Percentiles rank a stretch among this genome's conserved stretches.
Evolutionary conservation across 1,140 invertebrate genomes (phyloP).

Genomic region (Drosophila mayri): DNA sequence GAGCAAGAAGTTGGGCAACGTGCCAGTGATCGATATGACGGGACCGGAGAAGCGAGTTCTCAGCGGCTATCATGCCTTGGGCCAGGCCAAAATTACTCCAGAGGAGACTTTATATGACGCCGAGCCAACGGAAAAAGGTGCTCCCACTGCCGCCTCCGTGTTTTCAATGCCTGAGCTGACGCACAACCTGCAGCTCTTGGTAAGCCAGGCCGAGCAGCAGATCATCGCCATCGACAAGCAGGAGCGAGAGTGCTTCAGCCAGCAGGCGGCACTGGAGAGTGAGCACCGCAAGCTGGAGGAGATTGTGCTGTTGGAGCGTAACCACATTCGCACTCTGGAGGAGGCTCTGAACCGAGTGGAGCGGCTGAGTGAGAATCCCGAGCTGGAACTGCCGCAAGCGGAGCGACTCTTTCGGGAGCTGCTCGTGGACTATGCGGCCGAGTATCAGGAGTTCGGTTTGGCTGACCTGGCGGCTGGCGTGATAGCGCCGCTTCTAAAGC

Average conservation of each 20-base stretch:
- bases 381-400: slow-evolving; percentile 90
- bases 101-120: slow-evolving; percentile 88
- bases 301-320: slow-evolving; percentile 90
- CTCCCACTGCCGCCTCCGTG: slow-evolving; percentile 70
- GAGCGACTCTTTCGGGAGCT: slow-evolving; percentile 91
- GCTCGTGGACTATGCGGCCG: slow-evolving; percentile 86
- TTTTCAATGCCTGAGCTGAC: slow-evolving; percentile 94
- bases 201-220: slow-evolving; percentile 97
- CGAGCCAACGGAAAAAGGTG: slow-evolving; percentile 85
- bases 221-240: slow-evolving; percentile 95
- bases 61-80: slow-evolving; percentile 96
- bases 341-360: slow-evolving; percentile 90
- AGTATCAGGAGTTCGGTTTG: slow-evolving; percentile 88
- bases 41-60: slow-evolving; percentile 97
- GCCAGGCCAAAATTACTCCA: slow-evolving; percentile 87
- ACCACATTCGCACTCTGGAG: slow-evolving; percentile 90
- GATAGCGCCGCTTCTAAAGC: slow-evolving; percentile 89
- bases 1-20: slow-evolving; percentile 89
- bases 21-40: slow-evolving; percentile 99
- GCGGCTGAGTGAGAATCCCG: slow-evolving; percentile 87
- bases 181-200: slow-evolving; percentile 96
- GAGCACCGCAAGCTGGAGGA: slow-evolving; percentile 91
- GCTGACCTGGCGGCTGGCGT: slow-evolving; percentile 88
- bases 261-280: slow-evolving; percentile 91
- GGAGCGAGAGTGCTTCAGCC: slow-evolving; percentile 91